Evolutionary conservation across 2,888 invertebrate species (phyloP).

Genomic region (Drosophila seclusa): DNA sequence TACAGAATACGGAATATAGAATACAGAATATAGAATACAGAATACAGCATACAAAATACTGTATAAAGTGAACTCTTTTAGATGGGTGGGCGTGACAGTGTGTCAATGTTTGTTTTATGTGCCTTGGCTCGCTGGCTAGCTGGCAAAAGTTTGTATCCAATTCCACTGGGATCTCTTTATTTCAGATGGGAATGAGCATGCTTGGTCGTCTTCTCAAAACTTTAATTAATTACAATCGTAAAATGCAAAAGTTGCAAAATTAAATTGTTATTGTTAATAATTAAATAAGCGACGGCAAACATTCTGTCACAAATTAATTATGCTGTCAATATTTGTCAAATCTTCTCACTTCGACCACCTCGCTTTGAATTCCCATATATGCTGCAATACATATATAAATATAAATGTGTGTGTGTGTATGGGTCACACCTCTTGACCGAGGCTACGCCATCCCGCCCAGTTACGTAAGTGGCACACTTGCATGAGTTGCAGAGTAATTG

Average conservation of each 20-base stretch:
- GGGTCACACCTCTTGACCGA: not conserved
- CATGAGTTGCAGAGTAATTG: conserved; percentile 59
- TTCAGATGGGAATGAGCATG: conserved; percentile 15
- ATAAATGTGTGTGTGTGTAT: conserved; percentile 5
- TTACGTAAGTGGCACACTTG: conserved; percentile 33
- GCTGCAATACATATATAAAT: not conserved
- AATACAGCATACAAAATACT: conserved; percentile 38
- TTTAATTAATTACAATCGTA: conserved; percentile 66
- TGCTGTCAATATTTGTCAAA: conserved; percentile 70
- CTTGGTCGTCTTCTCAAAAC: conserved; percentile 48
- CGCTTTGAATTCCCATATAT: conserved; percentile 27
- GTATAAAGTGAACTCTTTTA: conserved; percentile 50
- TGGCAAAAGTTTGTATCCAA: conserved; percentile 47
- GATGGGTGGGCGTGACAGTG: conserved; percentile 67
- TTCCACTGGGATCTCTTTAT: not conserved
- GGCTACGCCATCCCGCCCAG: not conserved
- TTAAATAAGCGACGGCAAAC: conserved; percentile 62
- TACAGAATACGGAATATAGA: conserved; percentile 33
- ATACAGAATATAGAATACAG: conserved; percentile 30
- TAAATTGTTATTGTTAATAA: conserved; percentile 66
- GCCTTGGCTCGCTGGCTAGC: conserved; percentile 50
- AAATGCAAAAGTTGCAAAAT: conserved; percentile 57
- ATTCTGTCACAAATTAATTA: conserved; percentile 52
- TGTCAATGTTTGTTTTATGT: conserved; percentile 83
- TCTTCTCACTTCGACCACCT: conserved; percentile 47